These are phyloP conservation scores for Papilio glaucus DNA, from an alignment of 1,140 invertebrate genomes.

Conservation along the genomic window DNA sequence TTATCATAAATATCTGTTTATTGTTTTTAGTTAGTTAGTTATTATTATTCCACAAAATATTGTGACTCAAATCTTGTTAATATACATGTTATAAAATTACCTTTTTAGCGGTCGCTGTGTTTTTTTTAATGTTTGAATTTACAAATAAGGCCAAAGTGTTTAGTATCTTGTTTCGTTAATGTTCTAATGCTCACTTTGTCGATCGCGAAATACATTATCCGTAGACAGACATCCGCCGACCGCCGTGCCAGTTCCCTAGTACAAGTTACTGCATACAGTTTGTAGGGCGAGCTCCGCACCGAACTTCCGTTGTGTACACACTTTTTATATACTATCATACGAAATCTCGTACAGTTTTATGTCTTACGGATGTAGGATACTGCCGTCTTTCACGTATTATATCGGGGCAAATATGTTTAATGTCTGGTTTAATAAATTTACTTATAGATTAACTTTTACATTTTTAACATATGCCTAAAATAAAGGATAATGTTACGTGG, in stretches of 20 bases:
- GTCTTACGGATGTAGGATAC: neutral
- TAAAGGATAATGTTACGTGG: no score
- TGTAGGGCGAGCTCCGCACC: conserved; percentile 21
- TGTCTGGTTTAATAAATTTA: neutral
- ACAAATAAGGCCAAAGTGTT: no score
- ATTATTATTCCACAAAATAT: no score
- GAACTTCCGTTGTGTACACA: conserved; percentile 31
- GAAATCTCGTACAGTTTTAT: conserved; percentile 13
- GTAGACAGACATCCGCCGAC: conserved; percentile 35
- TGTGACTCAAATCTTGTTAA: no score
- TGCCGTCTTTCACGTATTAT: neutral
- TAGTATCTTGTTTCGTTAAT: neutral
- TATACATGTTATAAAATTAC: no score
- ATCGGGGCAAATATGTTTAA: neutral
- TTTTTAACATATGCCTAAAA: no score
- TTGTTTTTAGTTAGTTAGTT: no score
- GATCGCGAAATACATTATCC: conserved; percentile 21
- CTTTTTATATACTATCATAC: conserved; percentile 20
- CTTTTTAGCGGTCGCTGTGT: no score
- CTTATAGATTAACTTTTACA: no score
- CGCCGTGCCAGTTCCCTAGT: conserved; percentile 24
- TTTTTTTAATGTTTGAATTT: no score
- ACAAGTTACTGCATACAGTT: conserved; percentile 25
- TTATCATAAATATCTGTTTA: no score
- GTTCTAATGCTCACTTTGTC: neutral